Evolutionary conservation across 2,888 invertebrate genomes (phyloP).

Genomic region (Drosophila subsilvestris): DNA sequence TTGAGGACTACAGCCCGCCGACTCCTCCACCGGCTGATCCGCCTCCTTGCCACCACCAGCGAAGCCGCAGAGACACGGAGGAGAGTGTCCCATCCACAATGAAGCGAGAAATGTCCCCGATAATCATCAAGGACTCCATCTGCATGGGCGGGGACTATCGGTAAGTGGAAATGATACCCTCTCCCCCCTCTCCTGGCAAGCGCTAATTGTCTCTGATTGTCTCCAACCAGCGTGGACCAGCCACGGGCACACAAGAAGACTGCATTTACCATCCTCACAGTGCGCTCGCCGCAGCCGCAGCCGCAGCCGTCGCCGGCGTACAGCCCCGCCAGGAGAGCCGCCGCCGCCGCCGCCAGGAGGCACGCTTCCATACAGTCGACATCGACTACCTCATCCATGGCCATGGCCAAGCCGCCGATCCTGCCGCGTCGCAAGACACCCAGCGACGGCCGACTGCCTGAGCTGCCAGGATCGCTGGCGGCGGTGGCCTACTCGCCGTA

Average conservation of each 20-base stretch:
- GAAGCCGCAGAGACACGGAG: constrained; percentile 18
- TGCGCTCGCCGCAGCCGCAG: constrained; percentile 85
- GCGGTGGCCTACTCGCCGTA: background rate
- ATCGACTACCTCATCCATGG: constrained; percentile 62
- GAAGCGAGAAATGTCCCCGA: constrained; percentile 79
- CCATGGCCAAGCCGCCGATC: constrained; percentile 53
- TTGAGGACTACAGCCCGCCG: constrained; percentile 53
- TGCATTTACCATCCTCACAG: constrained; percentile 89
- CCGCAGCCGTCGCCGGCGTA: constrained; percentile 82
- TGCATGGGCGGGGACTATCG: constrained; percentile 83
- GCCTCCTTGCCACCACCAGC: constrained; percentile 46
- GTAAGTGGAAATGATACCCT: constrained; percentile 52
- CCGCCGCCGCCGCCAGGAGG: constrained; percentile 43
- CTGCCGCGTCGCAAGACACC: constrained; percentile 74
- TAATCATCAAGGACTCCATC: constrained; percentile 82
- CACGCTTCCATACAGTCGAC: constrained; percentile 70
- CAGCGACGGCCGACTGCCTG: constrained; percentile 59
- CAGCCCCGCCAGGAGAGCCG: constrained; percentile 55
- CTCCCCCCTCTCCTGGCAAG: background rate
- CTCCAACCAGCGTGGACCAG: constrained; percentile 75
- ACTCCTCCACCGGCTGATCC: constrained; percentile 73
- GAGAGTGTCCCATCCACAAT: constrained; percentile 21
- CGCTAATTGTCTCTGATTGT: background rate
- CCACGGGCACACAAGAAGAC: constrained; percentile 87
- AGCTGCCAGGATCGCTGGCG: constrained; percentile 28